Evolutionary conservation across 2,888 invertebrate species (phyloP).

Genomic region (Corbicula japonica): DNA sequence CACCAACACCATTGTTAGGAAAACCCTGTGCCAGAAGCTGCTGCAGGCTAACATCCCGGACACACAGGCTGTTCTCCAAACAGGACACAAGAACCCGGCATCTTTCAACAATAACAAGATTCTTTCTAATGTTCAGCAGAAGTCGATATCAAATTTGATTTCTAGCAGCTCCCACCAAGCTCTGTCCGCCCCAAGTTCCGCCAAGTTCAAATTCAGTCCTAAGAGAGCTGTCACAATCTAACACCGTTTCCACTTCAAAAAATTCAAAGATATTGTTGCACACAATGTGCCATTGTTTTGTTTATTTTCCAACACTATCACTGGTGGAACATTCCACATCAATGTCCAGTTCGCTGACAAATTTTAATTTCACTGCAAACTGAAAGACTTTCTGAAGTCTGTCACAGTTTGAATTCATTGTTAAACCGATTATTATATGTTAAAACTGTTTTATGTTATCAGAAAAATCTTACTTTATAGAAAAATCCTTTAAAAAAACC

Average conservation of each 20-base stretch:
- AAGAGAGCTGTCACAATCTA: no score
- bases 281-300: constrained; percentile 5
- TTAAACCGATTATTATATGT: no score
- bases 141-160: constrained; percentile 7
- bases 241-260: neutral
- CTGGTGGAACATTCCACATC: constrained; percentile 10
- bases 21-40: constrained; percentile 20
- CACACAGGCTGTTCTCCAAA: constrained; percentile 16
- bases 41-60: constrained; percentile 13
- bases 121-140: constrained; percentile 7
- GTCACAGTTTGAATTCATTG: no score
- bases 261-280: neutral
- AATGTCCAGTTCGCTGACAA: neutral
- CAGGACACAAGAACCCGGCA: constrained; percentile 13
- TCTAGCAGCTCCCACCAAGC: neutral
- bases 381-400: no score
- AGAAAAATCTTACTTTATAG: no score
- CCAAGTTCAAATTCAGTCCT: neutral
- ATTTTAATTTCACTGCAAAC: no score
- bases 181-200: neutral
- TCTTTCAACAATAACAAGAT: constrained; percentile 24
- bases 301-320: constrained; percentile 5
- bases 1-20: constrained; percentile 20
- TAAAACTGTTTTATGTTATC: no score
- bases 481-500: no score